Conservation (phyloP, 2,113 vertebrate genomes). For the Corydoras sp. region DNA sequence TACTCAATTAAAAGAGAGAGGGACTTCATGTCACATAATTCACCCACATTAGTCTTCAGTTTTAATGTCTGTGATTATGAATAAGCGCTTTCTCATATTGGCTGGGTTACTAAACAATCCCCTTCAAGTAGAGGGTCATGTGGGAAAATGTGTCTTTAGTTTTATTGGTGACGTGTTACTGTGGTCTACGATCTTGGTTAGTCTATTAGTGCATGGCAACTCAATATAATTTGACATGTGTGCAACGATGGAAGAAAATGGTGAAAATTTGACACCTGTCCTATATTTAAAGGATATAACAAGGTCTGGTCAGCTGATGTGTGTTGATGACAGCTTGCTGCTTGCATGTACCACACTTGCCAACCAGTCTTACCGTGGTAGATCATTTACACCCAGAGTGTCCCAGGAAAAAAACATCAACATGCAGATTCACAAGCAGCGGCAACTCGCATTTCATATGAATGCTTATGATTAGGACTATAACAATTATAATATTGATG, state of each 20-base stretch:
- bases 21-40: too few relatives aligned
- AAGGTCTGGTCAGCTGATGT: not conserved
- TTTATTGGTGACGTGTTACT: not conserved
- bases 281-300: not conserved
- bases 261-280: not conserved
- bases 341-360: not conserved
- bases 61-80: too few relatives aligned
- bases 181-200: too few relatives aligned
- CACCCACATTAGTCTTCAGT: too few relatives aligned
- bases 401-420: not conserved
- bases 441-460: not conserved
- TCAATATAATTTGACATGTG: not conserved
- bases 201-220: not conserved
- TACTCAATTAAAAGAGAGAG: too few relatives aligned
- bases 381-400: constrained; percentile 11
- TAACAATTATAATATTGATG: too few relatives aligned
- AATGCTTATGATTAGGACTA: too few relatives aligned
- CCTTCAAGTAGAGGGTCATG: not conserved
- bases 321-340: not conserved
- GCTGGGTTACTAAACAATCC: not conserved
- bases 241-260: not conserved
- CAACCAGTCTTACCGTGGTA: not conserved
- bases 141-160: not conserved
- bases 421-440: not conserved
- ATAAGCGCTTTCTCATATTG: too few relatives aligned